These are phyloP conservation scores for Ahaetulla prasina DNA, from an alignment of 2,113 vertebrate genomes.

Conservation along the genomic window DNA sequence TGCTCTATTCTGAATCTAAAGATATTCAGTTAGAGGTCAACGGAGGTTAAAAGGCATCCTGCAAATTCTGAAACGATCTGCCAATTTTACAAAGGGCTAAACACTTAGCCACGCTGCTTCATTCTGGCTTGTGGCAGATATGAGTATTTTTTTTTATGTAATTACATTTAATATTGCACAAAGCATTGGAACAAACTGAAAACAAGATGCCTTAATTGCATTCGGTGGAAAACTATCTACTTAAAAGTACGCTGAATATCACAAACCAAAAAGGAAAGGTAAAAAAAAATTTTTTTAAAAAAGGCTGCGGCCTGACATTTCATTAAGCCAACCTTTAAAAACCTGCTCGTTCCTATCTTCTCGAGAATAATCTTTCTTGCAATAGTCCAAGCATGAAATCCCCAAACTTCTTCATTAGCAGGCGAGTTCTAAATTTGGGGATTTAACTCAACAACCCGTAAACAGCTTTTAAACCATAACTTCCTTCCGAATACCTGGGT, in stretches of 20 bases:
- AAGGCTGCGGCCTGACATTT: background rate
- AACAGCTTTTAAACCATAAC: background rate
- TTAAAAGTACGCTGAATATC: background rate
- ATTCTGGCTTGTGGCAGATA: background rate
- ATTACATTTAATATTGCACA: background rate
- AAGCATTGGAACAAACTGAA: background rate
- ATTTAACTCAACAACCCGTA: background rate
- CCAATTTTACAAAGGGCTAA: background rate
- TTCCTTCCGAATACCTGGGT: background rate
- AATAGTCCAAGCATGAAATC: background rate
- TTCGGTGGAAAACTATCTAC: background rate
- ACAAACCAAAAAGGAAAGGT: background rate
- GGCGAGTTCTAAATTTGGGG: background rate
- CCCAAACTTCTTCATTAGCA: background rate
- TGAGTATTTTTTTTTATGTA: background rate
- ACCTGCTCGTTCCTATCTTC: background rate
- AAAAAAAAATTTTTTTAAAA: background rate
- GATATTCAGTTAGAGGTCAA: background rate
- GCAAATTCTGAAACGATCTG: background rate
- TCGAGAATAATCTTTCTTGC: background rate
- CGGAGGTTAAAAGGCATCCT: background rate
- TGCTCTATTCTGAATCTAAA: background rate
- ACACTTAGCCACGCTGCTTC: background rate
- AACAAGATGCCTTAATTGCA: background rate
- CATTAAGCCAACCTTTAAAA: background rate